phyloP scores from a whole-genome alignment of 2,888 invertebrate species.

The Kryphioiulus occultus region DNA sequence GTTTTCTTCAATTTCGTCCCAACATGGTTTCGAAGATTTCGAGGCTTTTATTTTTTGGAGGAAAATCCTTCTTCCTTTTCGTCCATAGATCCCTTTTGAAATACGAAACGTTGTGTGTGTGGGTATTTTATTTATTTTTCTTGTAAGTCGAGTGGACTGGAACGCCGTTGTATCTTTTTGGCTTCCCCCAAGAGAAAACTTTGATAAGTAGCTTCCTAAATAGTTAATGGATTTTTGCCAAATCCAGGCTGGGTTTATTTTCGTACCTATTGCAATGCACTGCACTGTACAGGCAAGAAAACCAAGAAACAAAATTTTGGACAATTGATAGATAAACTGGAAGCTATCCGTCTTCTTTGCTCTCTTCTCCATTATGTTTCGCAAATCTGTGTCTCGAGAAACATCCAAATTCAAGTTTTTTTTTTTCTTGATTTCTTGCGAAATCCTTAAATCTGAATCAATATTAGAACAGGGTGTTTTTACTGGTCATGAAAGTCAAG shows the following conservation, averaged over 20 bases:
- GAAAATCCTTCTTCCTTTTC: too few species aligned
- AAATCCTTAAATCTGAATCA: too few species aligned
- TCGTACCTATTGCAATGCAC: background rate
- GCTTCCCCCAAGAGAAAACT: background rate
- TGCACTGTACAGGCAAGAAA: background rate
- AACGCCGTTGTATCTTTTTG: background rate
- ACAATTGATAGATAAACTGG: background rate
- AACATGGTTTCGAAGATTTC: too few species aligned
- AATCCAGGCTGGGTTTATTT: background rate
- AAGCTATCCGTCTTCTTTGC: background rate
- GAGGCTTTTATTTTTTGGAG: too few species aligned
- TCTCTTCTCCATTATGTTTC: background rate
- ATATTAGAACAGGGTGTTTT: too few species aligned
- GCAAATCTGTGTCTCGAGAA: background rate
- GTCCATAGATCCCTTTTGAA: background rate
- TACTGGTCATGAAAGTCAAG: too few species aligned
- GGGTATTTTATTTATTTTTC: background rate
- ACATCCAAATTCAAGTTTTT: background rate
- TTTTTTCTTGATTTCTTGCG: background rate
- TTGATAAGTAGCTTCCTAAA: conserved; percentile 23
- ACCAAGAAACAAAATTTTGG: background rate
- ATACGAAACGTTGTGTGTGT: background rate
- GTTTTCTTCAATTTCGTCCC: too few species aligned
- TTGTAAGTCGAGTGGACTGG: conserved; percentile 4
- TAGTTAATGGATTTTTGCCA: conserved; percentile 23